Base-by-base conservation (phyloP, 2,797 vertebrate species). In the Oophaga sylvatica region DNA sequence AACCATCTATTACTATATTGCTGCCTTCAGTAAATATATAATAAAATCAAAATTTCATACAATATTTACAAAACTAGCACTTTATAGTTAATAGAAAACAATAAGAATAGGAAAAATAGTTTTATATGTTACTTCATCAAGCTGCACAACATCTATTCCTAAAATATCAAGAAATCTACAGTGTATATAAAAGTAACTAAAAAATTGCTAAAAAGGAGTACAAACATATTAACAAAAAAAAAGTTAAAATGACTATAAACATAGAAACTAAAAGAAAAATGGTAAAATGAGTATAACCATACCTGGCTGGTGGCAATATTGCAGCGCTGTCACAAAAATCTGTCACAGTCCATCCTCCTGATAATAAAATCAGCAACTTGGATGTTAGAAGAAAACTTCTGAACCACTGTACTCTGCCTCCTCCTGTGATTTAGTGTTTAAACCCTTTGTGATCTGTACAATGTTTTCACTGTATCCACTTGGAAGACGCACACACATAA, bases 311-410 rank as follows among this genome's bases (percentile, higher is more conserved):
- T 82, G 79, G 26, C 22, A 89, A 84, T 65, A 80, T 4, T 59
- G n/a, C 20, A 86, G 83, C 17, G 62, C 2, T 68, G 35, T 89
- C 71, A 89, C 88, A 83, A 71, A 60, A 9, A 41, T n/a, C 77
- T 84, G 77, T 89, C 71, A 86, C 71, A 68, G 88, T 77, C 79
- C 88, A 89, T 89, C 57, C 41, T 85, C 70, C 59, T 59, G 71
- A 63, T 84, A 63, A 48, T 16, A 73, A 19, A 63, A 85, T 78
- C 73, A 77, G 73, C 67, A 71, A 83, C 16, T 53, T 57, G 41
- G 22, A n/a, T 53, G 60, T 22, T 77, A 31, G 22, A 26, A 67
- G 71, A 20, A 41, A 71, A 22, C 31, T 83, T 60, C 20, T 53
- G 22, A 17, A 15, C 22, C 26, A n/a, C 13, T 78, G 63, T 76